Evolutionary conservation across 37 sponge, comb jelly and placozoan species (phyloP).

Genomic region (Haliclona indistincta): DNA sequence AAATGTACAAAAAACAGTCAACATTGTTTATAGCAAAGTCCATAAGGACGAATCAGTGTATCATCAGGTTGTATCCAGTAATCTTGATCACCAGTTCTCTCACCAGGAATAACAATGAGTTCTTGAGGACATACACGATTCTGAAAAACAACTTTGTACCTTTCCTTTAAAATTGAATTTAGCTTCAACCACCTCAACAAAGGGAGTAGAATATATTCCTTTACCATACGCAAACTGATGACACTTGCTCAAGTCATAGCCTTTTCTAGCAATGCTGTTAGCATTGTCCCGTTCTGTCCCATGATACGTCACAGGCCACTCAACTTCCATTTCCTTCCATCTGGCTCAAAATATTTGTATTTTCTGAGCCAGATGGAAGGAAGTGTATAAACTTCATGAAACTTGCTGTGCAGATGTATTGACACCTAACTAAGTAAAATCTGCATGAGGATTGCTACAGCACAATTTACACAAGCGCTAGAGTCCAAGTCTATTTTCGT

Average conservation of each 20-base stretch:
- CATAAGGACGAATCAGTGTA: conserved; percentile 13
- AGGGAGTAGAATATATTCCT: conserved; percentile 42
- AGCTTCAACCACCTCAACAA: conserved; percentile 18
- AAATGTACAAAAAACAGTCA: too few relatives aligned
- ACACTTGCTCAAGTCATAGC: conserved; percentile 26
- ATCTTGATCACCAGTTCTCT: conserved; percentile 4
- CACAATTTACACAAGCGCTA: too few relatives aligned
- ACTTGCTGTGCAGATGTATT: too few relatives aligned
- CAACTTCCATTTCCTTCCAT: too few relatives aligned
- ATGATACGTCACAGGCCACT: conserved; percentile 57
- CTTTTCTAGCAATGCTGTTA: conserved; percentile 21
- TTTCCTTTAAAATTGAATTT: conserved; percentile 14
- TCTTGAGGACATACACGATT: conserved; percentile 32
- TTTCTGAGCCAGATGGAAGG: too few relatives aligned
- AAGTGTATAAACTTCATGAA: too few relatives aligned
- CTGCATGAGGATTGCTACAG: too few relatives aligned
- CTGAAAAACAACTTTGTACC: conserved; percentile 35
- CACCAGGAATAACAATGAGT: conserved; percentile 7
- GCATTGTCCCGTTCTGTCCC: conserved; percentile 19
- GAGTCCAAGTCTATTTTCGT: too few relatives aligned
- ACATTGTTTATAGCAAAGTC: conserved; percentile 21
- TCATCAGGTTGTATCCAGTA: conserved; percentile 20
- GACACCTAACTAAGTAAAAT: too few relatives aligned
- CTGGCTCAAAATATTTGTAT: too few relatives aligned
- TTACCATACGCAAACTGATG: conserved; percentile 22